Evolutionary conservation across 2,797 vertebrate genomes (phyloP).

Genomic region (Kryptolebias ocellatus): DNA sequence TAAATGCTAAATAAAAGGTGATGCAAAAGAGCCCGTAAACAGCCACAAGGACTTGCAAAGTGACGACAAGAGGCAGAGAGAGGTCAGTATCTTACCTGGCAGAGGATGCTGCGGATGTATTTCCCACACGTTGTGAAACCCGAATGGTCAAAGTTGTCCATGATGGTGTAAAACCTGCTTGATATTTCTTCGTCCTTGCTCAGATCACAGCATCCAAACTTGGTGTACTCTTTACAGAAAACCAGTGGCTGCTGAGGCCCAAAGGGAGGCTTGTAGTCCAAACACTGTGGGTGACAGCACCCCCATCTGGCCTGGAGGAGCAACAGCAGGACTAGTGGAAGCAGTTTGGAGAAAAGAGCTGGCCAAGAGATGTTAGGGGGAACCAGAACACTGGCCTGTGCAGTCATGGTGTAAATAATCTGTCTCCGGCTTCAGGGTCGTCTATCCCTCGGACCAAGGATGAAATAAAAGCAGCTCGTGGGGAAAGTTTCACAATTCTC

Average conservation of each 20-base stretch:
- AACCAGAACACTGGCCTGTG: constrained; percentile 14
- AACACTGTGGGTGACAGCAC: constrained; percentile 85
- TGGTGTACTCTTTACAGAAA: constrained; percentile 84
- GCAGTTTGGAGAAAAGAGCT: constrained; percentile 12
- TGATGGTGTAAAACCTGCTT: constrained; percentile 75
- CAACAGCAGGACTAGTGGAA: constrained; percentile 53
- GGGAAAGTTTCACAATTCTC: constrained; percentile 8
- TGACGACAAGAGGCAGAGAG: background rate
- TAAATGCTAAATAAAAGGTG: background rate
- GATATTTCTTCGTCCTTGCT: constrained; percentile 77
- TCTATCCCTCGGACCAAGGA: background rate
- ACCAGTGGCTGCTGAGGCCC: constrained; percentile 74
- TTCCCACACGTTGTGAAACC: constrained; percentile 78
- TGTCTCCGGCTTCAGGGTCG: constrained; percentile 17
- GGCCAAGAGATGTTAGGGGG: constrained; percentile 2
- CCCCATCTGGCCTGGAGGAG: constrained; percentile 63
- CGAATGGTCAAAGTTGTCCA: constrained; percentile 82
- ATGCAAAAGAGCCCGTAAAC: background rate
- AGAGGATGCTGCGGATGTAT: constrained; percentile 83
- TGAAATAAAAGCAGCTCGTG: constrained; percentile 10
- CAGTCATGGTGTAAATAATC: constrained; percentile 48
- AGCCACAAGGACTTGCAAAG: background rate
- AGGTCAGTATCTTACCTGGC: constrained; percentile 76
- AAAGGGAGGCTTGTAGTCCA: constrained; percentile 87
- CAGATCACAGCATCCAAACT: constrained; percentile 85